Evolutionary conservation across 2,797 vertebrate species (phyloP), one percentile per base, ranked within the genome.

Genomic region (Cuculus canorus): DNA sequence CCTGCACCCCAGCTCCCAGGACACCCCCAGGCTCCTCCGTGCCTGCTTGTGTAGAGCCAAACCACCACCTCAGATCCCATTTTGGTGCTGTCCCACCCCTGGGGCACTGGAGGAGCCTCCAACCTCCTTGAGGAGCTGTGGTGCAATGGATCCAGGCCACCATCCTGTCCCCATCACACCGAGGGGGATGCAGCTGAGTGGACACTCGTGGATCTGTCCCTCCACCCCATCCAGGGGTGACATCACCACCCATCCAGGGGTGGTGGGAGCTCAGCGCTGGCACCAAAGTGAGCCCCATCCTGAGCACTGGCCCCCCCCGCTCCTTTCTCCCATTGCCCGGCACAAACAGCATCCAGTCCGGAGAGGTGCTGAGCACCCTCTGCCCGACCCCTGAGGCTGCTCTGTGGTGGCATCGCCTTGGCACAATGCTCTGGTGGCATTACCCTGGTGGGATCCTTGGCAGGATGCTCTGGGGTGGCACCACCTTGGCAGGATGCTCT

Each of bases 101-200:
- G 7, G 7, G 52, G 32, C 16, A 17, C 50, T 45, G 50, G 22
- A 37, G 69, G 48, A 54, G 48, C 19, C 19, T 24, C 50, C 4
- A 4, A 43, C 23, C 57, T 18, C 28, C 45, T 17, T 7, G 39
- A 37, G 35, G 39, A 27, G 18, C 27, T 3, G 3, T 2, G 19
- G 19, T 30, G 65, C 41, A 47, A 17, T 12, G 57, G 30, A 25
- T 24, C 39, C 52, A 11, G 15, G 12, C 25, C 28, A 24, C 41
- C 3, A 6, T 53, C 54, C 59, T 47, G 45, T 11, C 24, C 25
- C 48, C 32, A 4, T 3, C 32, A 17, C 5, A 5, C 33, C 1
- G 4, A 41, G 32, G 13, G 18, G 17, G 39, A 32, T 22, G 17
- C 0, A 6, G 53, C 18, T 2, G 3, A 1, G 5, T 12, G 59